phyloP scores from a whole-genome alignment of 2,797 vertebrate species.

The Mycteria americana region DNA sequence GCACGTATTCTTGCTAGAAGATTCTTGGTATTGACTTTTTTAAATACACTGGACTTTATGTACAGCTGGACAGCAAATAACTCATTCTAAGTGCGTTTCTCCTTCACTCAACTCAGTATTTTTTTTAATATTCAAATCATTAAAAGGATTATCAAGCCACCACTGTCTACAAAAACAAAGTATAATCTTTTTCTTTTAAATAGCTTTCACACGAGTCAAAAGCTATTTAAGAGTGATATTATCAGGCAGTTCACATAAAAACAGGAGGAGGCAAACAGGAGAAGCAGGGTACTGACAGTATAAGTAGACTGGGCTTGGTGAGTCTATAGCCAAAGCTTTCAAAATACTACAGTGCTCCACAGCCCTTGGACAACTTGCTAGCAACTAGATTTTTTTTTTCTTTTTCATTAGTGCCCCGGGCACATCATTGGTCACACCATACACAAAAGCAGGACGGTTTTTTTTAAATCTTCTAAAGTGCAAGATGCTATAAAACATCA shows the following conservation, averaged over 20 bases:
- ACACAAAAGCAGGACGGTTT: conserved; percentile 76
- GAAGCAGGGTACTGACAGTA: conserved; percentile 61
- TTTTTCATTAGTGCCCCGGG: conserved; percentile 74
- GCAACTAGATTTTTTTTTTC: conserved; percentile 53
- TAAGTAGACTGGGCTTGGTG: conserved; percentile 57
- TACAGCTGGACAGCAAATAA: conserved; percentile 68
- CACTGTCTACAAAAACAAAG: conserved; percentile 70
- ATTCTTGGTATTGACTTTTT: conserved; percentile 41
- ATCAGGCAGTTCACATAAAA: conserved; percentile 74
- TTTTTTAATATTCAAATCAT: conserved; percentile 60
- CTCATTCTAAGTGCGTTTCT: conserved; percentile 63
- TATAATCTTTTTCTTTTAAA: conserved; percentile 63
- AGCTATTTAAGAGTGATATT: conserved; percentile 65
- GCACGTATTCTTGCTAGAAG: conserved; percentile 50
- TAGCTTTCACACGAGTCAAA: conserved; percentile 58
- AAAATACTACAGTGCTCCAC: conserved; percentile 67
- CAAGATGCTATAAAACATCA: conserved; percentile 72
- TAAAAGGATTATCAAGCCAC: conserved; percentile 77
- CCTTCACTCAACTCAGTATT: conserved; percentile 55
- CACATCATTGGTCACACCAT: conserved; percentile 82
- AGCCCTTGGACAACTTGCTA: conserved; percentile 69
- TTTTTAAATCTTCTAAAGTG: conserved; percentile 74
- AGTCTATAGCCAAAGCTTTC: conserved; percentile 65
- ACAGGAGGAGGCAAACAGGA: conserved; percentile 69
- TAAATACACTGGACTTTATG: conserved; percentile 46